Base-by-base conservation (phyloP, 2,888 invertebrate species). In the Orthonychiurus folsomi region DNA sequence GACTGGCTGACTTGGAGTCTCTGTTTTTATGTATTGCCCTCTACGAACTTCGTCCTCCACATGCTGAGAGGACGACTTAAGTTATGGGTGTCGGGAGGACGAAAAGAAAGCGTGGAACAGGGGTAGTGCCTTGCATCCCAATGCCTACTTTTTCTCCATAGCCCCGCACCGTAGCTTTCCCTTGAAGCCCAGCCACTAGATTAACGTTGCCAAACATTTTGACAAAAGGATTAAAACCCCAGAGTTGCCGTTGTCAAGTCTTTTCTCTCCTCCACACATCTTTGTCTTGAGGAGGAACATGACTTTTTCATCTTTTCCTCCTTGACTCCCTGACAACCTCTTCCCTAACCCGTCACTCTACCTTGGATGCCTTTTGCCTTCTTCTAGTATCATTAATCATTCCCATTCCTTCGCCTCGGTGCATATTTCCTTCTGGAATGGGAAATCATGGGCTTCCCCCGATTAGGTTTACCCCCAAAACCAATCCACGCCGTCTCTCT, bases 161-260 rank as follows among this genome's bases (percentile, higher is more conserved):
- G n/a, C n/a, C n/a, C n/a, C n/a, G n/a, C n/a, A n/a, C n/a, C n/a
- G n/a, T n/a, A n/a, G n/a, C n/a, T n/a, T n/a, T n/a, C n/a, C n/a
- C n/a, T n/a, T n/a, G n/a, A n/a, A n/a, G n/a, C n/a, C n/a, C n/a
- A n/a, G n/a, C n/a, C n/a, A 66, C 62, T 63, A 66, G 63, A 63
- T 66, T 66, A 66, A 61, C 63, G 64, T 64, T 66, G 61, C 61
- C 62, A 66, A 63, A 61, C 62, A 64, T 63, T 59, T 59, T 63
- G 64, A 63, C 64, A 64, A 66, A 60, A 66, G 64, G 66, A 66
- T 66, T 66, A 66, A 64, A 64, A 66, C 66, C 62, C 50, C 64
- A 61, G 61, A 61, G 66, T 57, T 57, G 53, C 58, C 59, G 56
- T 59, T 58, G 58, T 56, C 50, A 57, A 58, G 59, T 37, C 37